Percentiles rank a stretch among this genome's conserved stretches.
Evolutionary conservation across 2,888 invertebrate species (phyloP).

Genomic region (Napeogenes inachia): DNA sequence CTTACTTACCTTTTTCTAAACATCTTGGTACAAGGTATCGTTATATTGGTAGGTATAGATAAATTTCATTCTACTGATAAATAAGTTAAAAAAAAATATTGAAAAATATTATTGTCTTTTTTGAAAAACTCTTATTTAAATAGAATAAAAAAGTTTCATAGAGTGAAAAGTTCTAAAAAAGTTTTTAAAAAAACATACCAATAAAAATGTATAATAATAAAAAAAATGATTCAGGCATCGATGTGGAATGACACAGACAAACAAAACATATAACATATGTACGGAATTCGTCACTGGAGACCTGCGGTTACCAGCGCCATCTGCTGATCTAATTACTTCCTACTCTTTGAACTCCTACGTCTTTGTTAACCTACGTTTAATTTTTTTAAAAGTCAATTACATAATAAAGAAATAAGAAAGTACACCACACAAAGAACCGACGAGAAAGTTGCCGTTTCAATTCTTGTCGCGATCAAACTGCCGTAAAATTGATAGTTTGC

Average conservation of each 20-base stretch:
- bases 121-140: no score
- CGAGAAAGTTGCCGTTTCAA: constrained; percentile 55
- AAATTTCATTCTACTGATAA: no score
- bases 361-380: constrained; percentile 57
- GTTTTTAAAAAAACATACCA: no score
- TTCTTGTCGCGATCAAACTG: constrained; percentile 52
- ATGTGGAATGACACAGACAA: constrained; percentile 19
- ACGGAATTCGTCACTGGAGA: constrained; percentile 34
- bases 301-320: constrained; percentile 55
- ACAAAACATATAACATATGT: constrained; percentile 25
- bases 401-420: constrained; percentile 64
- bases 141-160: no score
- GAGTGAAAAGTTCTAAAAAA: no score
- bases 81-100: no score
- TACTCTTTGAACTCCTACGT: constrained; percentile 58
- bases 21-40: no score
- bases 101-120: no score
- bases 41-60: background rate
- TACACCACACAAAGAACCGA: constrained; percentile 55
- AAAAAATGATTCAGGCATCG: background rate
- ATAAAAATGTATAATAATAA: background rate
- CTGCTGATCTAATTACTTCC: constrained; percentile 70
- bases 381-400: constrained; percentile 63
- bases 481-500: constrained; percentile 62
- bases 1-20: no score